Evolutionary conservation across 2,888 invertebrate genomes (phyloP).

Genomic region (Camponotus fellah): DNA sequence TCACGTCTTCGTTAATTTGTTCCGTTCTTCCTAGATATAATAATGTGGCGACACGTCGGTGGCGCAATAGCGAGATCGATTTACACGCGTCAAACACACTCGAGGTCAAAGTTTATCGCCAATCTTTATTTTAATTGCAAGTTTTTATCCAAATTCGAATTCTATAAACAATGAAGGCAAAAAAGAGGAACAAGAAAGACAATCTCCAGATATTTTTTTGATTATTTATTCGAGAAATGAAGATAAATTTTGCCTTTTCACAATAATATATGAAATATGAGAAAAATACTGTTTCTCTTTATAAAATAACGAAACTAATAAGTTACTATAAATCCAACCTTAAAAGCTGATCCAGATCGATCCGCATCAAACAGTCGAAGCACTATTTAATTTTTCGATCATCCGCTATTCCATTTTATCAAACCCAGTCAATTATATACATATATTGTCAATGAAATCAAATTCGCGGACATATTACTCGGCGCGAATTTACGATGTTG

Average conservation of each 20-base stretch:
- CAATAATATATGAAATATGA: neutral
- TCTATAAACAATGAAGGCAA: neutral
- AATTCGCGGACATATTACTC: slow-evolving; percentile 13
- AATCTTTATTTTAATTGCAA: slow-evolving; percentile 34
- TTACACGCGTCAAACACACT: slow-evolving; percentile 7
- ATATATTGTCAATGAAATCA: slow-evolving; percentile 39
- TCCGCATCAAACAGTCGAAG: neutral
- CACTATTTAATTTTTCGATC: slow-evolving; percentile 18
- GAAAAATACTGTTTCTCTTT: neutral
- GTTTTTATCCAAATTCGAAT: neutral
- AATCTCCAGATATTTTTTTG: neutral
- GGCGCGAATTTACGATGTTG: slow-evolving; percentile 19
- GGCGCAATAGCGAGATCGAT: neutral
- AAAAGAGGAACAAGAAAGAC: neutral
- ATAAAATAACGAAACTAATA: neutral
- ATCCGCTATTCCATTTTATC: neutral
- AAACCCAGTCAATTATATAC: slow-evolving; percentile 7
- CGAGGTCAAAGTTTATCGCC: slow-evolving; percentile 20
- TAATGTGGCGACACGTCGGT: neutral
- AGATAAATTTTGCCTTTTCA: neutral
- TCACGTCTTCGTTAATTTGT: neutral
- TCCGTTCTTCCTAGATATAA: neutral
- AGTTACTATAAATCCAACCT: neutral
- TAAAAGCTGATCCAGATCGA: neutral
- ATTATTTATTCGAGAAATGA: neutral